Conservation (phyloP, 1,140 invertebrate species). For the Drosophila simulans region DNA sequence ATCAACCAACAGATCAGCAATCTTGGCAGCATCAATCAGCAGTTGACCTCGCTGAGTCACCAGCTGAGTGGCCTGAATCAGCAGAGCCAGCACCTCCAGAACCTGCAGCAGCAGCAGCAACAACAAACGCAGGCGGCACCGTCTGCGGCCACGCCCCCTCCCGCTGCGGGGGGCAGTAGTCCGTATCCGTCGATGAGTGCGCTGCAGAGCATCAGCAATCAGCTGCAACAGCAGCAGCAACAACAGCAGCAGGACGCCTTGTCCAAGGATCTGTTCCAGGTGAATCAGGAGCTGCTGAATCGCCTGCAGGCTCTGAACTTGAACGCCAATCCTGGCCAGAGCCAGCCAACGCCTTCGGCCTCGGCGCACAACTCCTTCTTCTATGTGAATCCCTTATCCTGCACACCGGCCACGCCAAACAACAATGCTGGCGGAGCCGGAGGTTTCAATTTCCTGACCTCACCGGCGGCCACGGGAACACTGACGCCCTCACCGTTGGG, state of each 20-base stretch:
- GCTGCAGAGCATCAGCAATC: conserved; percentile 76
- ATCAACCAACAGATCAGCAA: conserved; percentile 84
- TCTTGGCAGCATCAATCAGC: conserved; percentile 83
- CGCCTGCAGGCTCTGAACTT: conserved; percentile 86
- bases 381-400: conserved; percentile 82
- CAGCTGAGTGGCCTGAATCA: conserved; percentile 84
- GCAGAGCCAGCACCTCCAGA: conserved; percentile 83
- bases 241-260: conserved; percentile 77
- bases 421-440: conserved; percentile 59
- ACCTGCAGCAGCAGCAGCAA: conserved; percentile 63
- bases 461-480: conserved; percentile 58
- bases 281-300: conserved; percentile 86
- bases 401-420: conserved; percentile 68
- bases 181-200: conserved; percentile 77
- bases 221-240: conserved; percentile 68
- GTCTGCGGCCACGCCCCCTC: conserved; percentile 50
- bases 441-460: conserved; percentile 74
- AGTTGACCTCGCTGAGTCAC: conserved; percentile 79
- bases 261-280: conserved; percentile 81
- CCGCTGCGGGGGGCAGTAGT: conserved; percentile 41
- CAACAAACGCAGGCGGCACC: conserved; percentile 56
- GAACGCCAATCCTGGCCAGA: conserved; percentile 58
- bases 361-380: conserved; percentile 76
- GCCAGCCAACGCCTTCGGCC: conserved; percentile 44
- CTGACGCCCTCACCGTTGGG: conserved; percentile 76